Conservation (phyloP, 2,113 vertebrate genomes). For the Carassius gibelio region DNA sequence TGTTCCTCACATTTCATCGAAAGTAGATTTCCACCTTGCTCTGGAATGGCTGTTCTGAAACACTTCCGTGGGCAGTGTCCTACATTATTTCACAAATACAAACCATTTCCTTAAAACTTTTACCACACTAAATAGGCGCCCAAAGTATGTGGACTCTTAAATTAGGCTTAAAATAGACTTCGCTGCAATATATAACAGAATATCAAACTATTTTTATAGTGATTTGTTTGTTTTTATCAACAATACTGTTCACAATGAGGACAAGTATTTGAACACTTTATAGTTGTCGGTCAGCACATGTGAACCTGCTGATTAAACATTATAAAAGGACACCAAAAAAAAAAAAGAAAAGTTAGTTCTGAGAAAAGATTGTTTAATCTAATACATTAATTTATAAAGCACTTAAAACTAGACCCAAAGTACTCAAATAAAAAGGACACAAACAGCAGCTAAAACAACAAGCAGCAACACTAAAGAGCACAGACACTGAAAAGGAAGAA, state of each 20-base stretch:
- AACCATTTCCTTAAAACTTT: background rate
- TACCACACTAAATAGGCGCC: background rate
- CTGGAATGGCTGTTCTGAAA: background rate
- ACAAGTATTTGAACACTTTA: background rate
- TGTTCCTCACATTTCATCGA: background rate
- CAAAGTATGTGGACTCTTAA: background rate
- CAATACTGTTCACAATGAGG: background rate
- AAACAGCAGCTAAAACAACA: no score
- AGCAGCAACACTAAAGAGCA: no score
- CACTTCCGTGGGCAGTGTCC: background rate
- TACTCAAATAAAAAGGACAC: no score
- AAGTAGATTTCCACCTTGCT: background rate
- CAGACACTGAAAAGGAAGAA: no score
- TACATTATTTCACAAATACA: background rate
- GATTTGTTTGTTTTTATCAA: background rate
- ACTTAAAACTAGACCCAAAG: no score
- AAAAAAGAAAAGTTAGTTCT: background rate
- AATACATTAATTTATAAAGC: no score
- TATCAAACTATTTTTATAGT: background rate
- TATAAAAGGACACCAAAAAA: background rate
- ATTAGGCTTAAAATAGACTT: background rate
- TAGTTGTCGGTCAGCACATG: background rate
- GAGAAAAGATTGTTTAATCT: background rate
- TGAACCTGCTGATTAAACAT: background rate
- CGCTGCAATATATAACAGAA: background rate